Base-by-base conservation (phyloP, 2,113 vertebrate species). In the Nothoprocta perdicaria region DNA sequence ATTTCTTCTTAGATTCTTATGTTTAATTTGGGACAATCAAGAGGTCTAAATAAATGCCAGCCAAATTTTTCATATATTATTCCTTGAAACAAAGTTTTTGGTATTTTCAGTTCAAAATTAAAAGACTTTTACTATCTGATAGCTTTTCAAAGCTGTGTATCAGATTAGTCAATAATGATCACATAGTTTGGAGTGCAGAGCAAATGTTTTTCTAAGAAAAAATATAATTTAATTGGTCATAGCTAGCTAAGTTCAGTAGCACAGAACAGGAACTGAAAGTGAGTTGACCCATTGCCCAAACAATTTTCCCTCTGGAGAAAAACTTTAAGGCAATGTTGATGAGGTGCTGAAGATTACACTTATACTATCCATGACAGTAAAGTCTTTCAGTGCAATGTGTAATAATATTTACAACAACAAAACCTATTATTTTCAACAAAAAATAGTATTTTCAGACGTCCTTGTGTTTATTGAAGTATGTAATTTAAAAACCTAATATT, bases 221-320 rank as follows among this genome's bases (percentile, higher is more conserved):
- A 86, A 78, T 58, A 53, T 67, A 1, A 61, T 92, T 73, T 88
- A 84, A 71, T 88, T 95, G 62, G 71, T 89, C 38, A 57, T 71
- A 89, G 74, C 81, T 84, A 95, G 35, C 58, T 73, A 86, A 95
- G 48, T 88, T 46, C 38, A 11, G 14, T 31, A 19, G 16, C 26
- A 61, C 35, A 0, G 0, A 95, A 66, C 73, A 24, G 58, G 27
- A 86, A 57, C 66, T 73, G 71, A 82, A 89, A 93, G 35, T 60
- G 50, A 94, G 63, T 92, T 88, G 78, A 92, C 90, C 71, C 82
- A 75, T 84, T 84, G 63, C 31, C 45, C 78, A 90, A 74, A 23
- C 31, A 78, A 81, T 93, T 95, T 90, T 96, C 48, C 33, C 69
- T 88, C 74, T 72, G 40, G 57, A 95, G 61, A 84, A 65, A 46